A percentile compares a stretch with the other conserved stretches of the same genome.
Evolutionary conservation across 2,113 vertebrate genomes (phyloP).

Genomic region (Ammospiza caudacuta): DNA sequence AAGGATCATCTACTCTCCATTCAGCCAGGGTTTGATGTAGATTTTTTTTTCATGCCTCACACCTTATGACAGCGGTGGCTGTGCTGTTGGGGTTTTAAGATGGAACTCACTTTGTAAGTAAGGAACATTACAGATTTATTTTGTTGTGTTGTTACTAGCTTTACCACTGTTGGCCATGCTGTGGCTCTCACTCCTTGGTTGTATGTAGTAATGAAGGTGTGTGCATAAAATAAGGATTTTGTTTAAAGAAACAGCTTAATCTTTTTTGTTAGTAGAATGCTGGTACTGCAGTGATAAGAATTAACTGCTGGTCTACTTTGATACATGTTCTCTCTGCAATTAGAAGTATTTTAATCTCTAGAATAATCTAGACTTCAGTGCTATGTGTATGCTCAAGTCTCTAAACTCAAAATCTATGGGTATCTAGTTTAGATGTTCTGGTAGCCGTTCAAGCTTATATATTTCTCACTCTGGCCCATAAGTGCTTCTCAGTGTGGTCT

Average conservation of each 20-base stretch:
- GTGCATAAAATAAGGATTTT: neutral
- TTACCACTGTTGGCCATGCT: neutral
- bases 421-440: neutral
- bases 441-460: neutral
- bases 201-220: neutral
- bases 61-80: neutral
- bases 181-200: neutral
- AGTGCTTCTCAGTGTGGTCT: neutral
- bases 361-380: neutral
- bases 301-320: neutral
- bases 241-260: neutral
- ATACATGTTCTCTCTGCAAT: neutral
- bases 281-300: neutral
- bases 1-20: neutral
- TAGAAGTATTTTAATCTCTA: neutral
- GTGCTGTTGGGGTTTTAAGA: neutral
- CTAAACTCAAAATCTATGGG: neutral
- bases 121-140: neutral
- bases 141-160: neutral
- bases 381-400: neutral
- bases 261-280: neutral
- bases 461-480: neutral
- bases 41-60: neutral
- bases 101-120: neutral
- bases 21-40: neutral